phyloP scores from a whole-genome alignment of 2,888 invertebrate species.

The Cataglyphis cursor region DNA sequence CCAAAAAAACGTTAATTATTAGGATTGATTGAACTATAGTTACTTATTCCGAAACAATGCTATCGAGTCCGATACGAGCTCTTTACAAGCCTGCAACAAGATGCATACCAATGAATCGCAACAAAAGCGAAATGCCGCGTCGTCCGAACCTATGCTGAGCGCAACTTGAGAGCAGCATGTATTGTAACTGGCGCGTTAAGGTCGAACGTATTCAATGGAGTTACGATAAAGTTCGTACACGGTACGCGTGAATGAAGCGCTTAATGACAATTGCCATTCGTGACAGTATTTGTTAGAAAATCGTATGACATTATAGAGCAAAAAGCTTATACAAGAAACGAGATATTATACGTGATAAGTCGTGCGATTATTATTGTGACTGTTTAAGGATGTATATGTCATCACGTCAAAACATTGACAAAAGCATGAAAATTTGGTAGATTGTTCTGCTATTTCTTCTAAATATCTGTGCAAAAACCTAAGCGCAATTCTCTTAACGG shows the following conservation, averaged over 20 bases:
- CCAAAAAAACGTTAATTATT: not conserved
- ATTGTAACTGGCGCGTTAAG: slow-evolving; percentile 42
- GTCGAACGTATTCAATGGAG: slow-evolving; percentile 37
- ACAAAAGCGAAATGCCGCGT: slow-evolving; percentile 22
- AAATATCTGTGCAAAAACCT: no score
- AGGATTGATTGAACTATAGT: slow-evolving; percentile 16
- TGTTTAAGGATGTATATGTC: not conserved
- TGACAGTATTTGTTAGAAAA: slow-evolving; percentile 22
- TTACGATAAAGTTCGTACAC: slow-evolving; percentile 41
- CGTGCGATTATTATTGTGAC: not conserved
- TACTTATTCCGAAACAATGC: slow-evolving; percentile 15
- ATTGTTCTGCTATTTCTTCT: no score
- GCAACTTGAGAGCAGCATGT: slow-evolving; percentile 7
- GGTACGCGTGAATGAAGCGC: slow-evolving; percentile 28
- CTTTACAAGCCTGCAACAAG: slow-evolving; percentile 18
- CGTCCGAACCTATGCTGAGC: slow-evolving; percentile 8
- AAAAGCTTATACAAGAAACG: not conserved
- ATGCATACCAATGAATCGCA: slow-evolving; percentile 44
- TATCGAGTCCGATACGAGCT: not conserved
- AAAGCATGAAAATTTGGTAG: no score
- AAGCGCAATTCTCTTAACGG: no score
- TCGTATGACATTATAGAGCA: slow-evolving; percentile 6
- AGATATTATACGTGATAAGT: not conserved
- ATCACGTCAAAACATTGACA: no score
- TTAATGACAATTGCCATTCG: slow-evolving; percentile 49